Conservation (phyloP, 2,888 invertebrate species). For the Drosophila robusta region DNA sequence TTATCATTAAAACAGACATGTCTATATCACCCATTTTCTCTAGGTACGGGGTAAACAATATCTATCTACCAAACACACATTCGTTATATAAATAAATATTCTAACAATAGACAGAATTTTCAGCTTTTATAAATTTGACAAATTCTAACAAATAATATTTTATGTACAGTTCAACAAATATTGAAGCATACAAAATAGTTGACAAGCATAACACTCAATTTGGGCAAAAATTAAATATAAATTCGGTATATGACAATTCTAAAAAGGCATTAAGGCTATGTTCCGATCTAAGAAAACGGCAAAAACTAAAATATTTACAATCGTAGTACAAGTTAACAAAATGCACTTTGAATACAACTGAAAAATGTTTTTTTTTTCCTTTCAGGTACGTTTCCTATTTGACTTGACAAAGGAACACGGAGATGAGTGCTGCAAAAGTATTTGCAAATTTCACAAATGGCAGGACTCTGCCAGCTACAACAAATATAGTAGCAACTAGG, state of each 20-base stretch:
- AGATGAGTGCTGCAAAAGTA: background rate
- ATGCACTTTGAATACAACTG: slow-evolving; percentile 29
- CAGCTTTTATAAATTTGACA: too few relatives aligned
- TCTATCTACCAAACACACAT: too few relatives aligned
- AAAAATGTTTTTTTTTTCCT: slow-evolving; percentile 29
- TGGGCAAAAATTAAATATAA: background rate
- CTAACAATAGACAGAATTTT: too few relatives aligned
- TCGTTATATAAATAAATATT: background rate
- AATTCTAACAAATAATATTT: background rate
- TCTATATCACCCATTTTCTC: too few relatives aligned
- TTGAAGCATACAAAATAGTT: background rate
- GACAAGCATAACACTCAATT: too few relatives aligned
- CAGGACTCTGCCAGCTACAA: background rate
- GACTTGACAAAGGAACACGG: background rate
- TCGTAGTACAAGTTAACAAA: slow-evolving; percentile 13
- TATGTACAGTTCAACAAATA: background rate
- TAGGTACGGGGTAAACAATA: background rate
- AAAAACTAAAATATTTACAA: background rate
- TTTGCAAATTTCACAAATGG: background rate
- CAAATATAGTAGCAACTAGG: background rate
- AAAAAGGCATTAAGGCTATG: background rate
- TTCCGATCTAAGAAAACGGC: too few relatives aligned
- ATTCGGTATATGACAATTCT: background rate
- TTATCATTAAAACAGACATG: too few relatives aligned
- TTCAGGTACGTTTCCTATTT: slow-evolving; percentile 37